A percentile compares a stretch with the other conserved stretches of the same genome.
These are phyloP conservation scores for Podarcis cretensis DNA, from an alignment of 2,113 vertebrate species.

Conservation along the genomic window DNA sequence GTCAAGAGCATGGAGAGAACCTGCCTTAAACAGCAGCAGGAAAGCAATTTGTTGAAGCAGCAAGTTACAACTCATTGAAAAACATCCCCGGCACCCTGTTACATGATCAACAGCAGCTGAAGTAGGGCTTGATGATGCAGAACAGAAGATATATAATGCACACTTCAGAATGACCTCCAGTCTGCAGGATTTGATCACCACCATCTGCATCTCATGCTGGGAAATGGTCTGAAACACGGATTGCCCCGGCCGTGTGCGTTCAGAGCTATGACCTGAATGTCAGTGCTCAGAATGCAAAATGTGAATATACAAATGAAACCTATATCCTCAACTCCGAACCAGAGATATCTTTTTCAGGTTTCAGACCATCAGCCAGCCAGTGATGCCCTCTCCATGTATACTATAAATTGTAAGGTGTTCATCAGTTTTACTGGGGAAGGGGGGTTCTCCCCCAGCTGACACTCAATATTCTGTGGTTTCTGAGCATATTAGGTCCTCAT, in stretches of 20 bases:
- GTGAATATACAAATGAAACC: not conserved
- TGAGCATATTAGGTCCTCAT: not conserved
- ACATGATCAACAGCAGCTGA: conserved; percentile 28
- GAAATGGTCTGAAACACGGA: conserved; percentile 4
- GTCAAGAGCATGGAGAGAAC: conserved; percentile 42
- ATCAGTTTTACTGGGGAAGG: no score
- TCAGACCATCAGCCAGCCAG: not conserved
- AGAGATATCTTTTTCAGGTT: not conserved
- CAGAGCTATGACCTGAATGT: not conserved
- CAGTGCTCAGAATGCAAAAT: not conserved
- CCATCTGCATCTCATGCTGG: not conserved
- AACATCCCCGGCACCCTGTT: not conserved
- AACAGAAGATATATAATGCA: not conserved
- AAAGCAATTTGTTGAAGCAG: conserved; percentile 53
- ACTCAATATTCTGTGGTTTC: not conserved
- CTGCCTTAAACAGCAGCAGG: conserved; percentile 38
- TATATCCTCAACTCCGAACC: no score
- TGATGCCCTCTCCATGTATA: not conserved
- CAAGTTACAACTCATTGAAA: conserved; percentile 12
- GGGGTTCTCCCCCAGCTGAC: not conserved
- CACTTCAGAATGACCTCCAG: not conserved
- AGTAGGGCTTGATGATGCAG: conserved; percentile 16
- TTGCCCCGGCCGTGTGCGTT: no score
- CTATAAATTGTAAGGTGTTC: not conserved
- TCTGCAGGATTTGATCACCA: conserved; percentile 16